Evolutionary conservation across 2,888 invertebrate species (phyloP), one percentile per base, ranked within the genome.

Genomic region (Venustoraphidia nigricollis): DNA sequence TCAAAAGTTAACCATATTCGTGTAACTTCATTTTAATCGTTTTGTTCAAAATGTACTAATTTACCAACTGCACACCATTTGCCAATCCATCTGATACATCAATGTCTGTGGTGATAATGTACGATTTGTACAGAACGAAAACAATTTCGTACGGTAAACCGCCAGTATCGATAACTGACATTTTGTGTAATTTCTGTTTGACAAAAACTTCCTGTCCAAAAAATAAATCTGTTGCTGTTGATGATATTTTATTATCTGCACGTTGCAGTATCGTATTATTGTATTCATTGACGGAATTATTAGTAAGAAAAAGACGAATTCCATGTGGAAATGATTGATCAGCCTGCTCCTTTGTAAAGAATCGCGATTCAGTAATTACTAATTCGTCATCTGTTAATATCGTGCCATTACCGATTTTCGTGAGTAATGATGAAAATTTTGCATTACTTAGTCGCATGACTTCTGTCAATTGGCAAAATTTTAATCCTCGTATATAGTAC

Each of bases 391-490:
- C 34, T 10, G 51, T 49, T 48, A 57, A 52, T 51, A 46, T 41
- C 9, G 51, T 46, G 46, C 57, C 59, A 53, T 58, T 53, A 8
- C 59, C 60, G 49, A 60, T 58, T 61, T 60, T n/a, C 36, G 59
- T 60, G 1, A 61, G 53, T 44, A 60, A 55, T 9, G 50, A 50
- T 8, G 60, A 57, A 54, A 60, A 62, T 49, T n/a, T 38, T 50
- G 50, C 53, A 50, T 62, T 56, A 36, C 54, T 51, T 56, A 61
- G 61, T 47, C 59, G 55, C 51, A 61, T 59, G 5, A 60, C 58
- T 53, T 59, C 44, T 6, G 45, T 54, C 10, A 60, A 46, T 52
- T 57, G 54, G 48, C 53, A 61, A 52, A 55, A 59, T 46, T 59
- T 51, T 2, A 61, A 44, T 39, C 50, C 50, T 40, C 53, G 56